Conservation (phyloP, 2,113 vertebrate species). For the Cephalopterus ornatus region DNA sequence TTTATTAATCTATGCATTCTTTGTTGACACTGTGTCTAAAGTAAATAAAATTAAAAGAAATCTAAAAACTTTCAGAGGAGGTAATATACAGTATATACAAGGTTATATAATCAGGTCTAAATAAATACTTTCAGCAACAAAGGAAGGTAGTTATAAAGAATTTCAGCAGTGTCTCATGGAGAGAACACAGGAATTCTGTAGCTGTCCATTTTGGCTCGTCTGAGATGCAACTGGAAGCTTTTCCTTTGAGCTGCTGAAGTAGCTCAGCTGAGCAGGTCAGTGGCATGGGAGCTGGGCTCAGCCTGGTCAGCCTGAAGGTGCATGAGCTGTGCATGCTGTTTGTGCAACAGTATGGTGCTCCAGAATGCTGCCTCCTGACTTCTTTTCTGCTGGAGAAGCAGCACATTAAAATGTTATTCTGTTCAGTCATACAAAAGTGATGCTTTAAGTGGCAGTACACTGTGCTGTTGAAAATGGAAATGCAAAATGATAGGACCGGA, state of each 20-base stretch:
- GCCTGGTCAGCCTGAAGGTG: neutral
- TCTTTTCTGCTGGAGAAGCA: neutral
- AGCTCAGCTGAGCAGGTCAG: neutral
- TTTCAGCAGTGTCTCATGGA: neutral
- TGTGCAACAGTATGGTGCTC: neutral
- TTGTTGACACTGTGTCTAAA: neutral
- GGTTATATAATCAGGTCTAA: neutral
- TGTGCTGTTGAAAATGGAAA: neutral
- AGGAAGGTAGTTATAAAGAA: neutral
- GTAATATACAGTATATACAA: neutral
- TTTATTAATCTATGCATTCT: neutral
- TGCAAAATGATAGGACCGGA: neutral
- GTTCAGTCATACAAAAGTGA: neutral
- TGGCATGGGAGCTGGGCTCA: neutral
- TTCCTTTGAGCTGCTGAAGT: neutral
- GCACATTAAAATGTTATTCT: neutral
- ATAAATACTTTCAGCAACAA: neutral
- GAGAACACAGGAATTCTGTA: neutral
- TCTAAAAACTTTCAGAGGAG: neutral
- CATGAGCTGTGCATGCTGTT: rapidly evolving
- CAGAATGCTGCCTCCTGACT: neutral
- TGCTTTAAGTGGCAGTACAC: neutral
- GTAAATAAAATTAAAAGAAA: neutral
- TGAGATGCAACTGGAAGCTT: neutral
- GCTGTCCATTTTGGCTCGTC: neutral